A percentile compares a stretch with the other conserved stretches of the same genome.
phyloP scores from a whole-genome alignment of 1,140 invertebrate genomes.

The Choristoneura fumiferana region DNA sequence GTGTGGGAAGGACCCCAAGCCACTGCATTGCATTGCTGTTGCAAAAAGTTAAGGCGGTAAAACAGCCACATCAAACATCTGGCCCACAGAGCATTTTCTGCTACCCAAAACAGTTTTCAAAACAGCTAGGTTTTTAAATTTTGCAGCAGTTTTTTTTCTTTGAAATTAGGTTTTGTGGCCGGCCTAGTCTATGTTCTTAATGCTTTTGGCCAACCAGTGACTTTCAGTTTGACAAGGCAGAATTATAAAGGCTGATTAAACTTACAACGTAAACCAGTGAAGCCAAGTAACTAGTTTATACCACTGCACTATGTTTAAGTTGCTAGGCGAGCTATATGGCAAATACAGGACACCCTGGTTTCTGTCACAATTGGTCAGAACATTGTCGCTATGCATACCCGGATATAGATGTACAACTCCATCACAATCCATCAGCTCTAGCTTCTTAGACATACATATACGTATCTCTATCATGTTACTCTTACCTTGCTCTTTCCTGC shows the following conservation, averaged over 20 bases:
- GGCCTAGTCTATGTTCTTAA: too few species aligned
- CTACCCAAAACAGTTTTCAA: too few species aligned
- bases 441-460: constrained; percentile 83
- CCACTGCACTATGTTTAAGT: constrained; percentile 63
- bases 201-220: too few species aligned
- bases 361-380: constrained; percentile 80
- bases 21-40: too few species aligned
- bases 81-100: too few species aligned
- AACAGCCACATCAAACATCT: too few species aligned
- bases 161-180: too few species aligned
- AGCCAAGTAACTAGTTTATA: constrained; percentile 77
- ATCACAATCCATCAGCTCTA: constrained; percentile 81
- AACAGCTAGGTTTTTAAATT: too few species aligned
- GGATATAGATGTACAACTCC: constrained; percentile 48
- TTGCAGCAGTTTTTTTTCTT: too few species aligned
- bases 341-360: constrained; percentile 80
- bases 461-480: constrained; percentile 82
- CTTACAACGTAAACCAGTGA: constrained; percentile 80
- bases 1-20: too few species aligned
- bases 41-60: too few species aligned
- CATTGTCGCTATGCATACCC: constrained; percentile 45
- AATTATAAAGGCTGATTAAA: neutral
- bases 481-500: constrained; percentile 79
- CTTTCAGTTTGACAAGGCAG: too few species aligned
- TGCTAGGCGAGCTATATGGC: constrained; percentile 56